Percentiles rank a stretch among this genome's conserved stretches.
phyloP scores from a whole-genome alignment of 2,888 invertebrate species.

The Orthosia gracilis region DNA sequence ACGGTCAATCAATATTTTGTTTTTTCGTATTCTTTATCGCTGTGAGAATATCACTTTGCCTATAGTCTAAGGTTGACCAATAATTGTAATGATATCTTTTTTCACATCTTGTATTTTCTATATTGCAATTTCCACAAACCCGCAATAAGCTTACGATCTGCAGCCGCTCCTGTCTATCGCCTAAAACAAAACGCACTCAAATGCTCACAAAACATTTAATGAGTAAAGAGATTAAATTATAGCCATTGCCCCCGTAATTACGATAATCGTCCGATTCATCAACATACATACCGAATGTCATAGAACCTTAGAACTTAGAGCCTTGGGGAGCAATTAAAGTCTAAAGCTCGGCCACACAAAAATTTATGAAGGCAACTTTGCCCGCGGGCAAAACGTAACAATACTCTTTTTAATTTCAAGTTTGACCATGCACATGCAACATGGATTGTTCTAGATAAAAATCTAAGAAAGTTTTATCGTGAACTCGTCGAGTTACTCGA shows the following conservation, averaged over 20 bases:
- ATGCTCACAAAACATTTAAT: constrained; percentile 26
- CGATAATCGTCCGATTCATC: constrained; percentile 79
- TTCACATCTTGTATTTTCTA: not conserved
- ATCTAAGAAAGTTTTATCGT: constrained; percentile 56
- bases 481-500: constrained; percentile 26
- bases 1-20: too few relatives aligned
- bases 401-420: constrained; percentile 57
- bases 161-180: not conserved
- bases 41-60: too few relatives aligned
- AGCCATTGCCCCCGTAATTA: constrained; percentile 65
- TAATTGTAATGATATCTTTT: too few relatives aligned
- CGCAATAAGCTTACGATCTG: too few relatives aligned
- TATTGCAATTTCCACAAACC: too few relatives aligned
- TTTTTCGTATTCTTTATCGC: too few relatives aligned
- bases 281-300: constrained; percentile 73
- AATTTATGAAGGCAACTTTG: constrained; percentile 65
- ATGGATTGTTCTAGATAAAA: constrained; percentile 45
- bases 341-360: constrained; percentile 76
- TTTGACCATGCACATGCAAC: constrained; percentile 56
- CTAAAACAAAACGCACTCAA: constrained; percentile 1
- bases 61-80: too few relatives aligned
- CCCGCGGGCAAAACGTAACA: constrained; percentile 50
- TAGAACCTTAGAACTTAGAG: constrained; percentile 70
- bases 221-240: constrained; percentile 48
- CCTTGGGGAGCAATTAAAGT: constrained; percentile 84